Evolutionary conservation across 2,113 vertebrate species (phyloP).

Genomic region (Tenrec ecaudatus): DNA sequence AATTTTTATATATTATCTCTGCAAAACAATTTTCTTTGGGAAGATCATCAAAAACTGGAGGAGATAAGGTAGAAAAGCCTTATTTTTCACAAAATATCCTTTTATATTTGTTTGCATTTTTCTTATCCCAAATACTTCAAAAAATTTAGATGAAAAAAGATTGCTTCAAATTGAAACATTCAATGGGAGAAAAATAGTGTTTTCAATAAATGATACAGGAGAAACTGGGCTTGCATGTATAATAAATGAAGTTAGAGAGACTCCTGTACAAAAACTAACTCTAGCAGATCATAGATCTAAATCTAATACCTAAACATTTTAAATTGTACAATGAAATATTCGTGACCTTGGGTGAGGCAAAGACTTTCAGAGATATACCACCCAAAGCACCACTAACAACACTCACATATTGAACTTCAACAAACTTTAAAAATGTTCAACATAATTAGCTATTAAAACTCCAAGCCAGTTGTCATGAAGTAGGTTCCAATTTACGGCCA

Average conservation of each 20-base stretch:
- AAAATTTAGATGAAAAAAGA: background rate
- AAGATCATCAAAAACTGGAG: background rate
- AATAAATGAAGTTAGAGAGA: background rate
- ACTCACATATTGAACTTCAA: background rate
- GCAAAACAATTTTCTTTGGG: background rate
- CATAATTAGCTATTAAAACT: background rate
- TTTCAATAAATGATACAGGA: background rate
- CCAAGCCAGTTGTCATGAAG: background rate
- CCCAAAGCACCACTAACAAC: background rate
- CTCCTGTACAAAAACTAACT: background rate
- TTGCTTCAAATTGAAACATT: background rate
- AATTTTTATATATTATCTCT: background rate
- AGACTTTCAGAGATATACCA: background rate
- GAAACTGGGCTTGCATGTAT: background rate
- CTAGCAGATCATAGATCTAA: background rate
- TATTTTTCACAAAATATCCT: background rate
- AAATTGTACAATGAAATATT: conserved; percentile 17
- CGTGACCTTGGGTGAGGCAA: background rate
- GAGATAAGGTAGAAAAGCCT: background rate
- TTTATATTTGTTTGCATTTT: conserved; percentile 13
- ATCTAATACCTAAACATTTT: background rate
- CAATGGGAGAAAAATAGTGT: background rate
- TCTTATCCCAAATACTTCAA: conserved; percentile 25
- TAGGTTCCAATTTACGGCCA: background rate
- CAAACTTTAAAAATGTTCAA: background rate